These are phyloP conservation scores for Stenurella melanura DNA, from an alignment of 2,888 invertebrate genomes.

Conservation along the genomic window DNA sequence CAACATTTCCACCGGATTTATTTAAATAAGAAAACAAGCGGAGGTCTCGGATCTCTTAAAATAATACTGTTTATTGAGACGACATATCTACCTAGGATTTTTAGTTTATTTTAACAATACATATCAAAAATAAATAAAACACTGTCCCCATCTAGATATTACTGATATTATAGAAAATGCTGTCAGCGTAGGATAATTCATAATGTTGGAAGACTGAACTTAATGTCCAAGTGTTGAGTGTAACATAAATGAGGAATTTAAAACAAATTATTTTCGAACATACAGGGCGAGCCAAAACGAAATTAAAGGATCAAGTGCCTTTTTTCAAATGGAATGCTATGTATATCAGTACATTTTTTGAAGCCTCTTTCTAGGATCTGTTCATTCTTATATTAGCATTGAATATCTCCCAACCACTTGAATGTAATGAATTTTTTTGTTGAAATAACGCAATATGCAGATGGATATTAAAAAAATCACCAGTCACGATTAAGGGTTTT, in stretches of 20 bases:
- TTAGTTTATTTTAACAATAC: neutral
- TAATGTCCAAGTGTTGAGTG: neutral
- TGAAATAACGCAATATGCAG: too few species aligned
- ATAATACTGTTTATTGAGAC: constrained; percentile 32
- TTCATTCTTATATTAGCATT: too few species aligned
- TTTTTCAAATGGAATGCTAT: too few species aligned
- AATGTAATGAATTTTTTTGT: too few species aligned
- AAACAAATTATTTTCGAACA: too few species aligned
- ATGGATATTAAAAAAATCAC: too few species aligned
- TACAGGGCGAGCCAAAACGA: too few species aligned
- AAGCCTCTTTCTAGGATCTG: too few species aligned
- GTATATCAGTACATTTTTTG: too few species aligned
- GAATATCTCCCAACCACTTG: too few species aligned
- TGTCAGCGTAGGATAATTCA: neutral
- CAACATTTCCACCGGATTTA: constrained; percentile 59
- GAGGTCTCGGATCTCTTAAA: constrained; percentile 1
- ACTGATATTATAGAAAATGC: neutral
- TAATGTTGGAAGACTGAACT: neutral
- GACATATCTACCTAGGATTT: neutral
- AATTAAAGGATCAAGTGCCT: too few species aligned
- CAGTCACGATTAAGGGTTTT: too few species aligned
- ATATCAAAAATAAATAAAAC: neutral
- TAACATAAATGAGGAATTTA: neutral
- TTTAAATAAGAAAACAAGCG: constrained; percentile 54
- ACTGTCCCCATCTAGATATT: neutral